A percentile compares a stretch with the other conserved stretches of the same genome.
Conservation (phyloP, 2,113 vertebrate species). For the Stigmatopora nigra region DNA sequence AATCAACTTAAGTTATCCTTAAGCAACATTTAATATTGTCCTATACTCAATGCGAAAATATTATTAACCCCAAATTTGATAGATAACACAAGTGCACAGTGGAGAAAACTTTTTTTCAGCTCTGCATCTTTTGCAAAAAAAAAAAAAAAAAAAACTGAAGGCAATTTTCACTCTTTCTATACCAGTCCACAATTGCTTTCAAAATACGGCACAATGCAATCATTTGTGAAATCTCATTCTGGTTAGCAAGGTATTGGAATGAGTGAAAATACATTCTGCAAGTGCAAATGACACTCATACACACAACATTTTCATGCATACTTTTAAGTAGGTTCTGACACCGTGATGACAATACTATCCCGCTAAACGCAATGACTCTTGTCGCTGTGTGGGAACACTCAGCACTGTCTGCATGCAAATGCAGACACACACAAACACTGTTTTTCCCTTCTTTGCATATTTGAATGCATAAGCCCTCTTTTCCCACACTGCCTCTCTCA, state of each 20-base stretch:
- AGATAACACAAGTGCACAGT: too few species aligned
- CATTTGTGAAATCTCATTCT: neutral
- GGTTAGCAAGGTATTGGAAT: neutral
- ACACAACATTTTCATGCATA: conserved; percentile 19
- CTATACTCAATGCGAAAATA: too few species aligned
- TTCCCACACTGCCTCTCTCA: conserved; percentile 40
- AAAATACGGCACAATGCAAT: neutral
- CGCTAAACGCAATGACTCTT: conserved; percentile 51
- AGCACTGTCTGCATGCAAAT: conserved; percentile 36
- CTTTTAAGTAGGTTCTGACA: conserved; percentile 35
- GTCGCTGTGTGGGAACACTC: conserved; percentile 56
- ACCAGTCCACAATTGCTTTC: neutral
- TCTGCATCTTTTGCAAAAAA: too few species aligned
- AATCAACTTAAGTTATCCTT: too few species aligned
- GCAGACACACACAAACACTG: neutral
- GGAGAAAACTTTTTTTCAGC: too few species aligned
- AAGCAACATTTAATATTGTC: too few species aligned
- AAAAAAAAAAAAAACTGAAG: too few species aligned
- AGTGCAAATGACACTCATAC: neutral
- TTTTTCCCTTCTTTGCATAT: conserved; percentile 30
- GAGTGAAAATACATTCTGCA: neutral
- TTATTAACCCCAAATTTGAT: too few species aligned
- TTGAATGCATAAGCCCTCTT: conserved; percentile 41
- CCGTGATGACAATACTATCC: conserved; percentile 50
- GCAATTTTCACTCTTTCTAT: neutral